Base-by-base conservation (phyloP, 2,888 invertebrate genomes). In the Drosophila borealis region DNA sequence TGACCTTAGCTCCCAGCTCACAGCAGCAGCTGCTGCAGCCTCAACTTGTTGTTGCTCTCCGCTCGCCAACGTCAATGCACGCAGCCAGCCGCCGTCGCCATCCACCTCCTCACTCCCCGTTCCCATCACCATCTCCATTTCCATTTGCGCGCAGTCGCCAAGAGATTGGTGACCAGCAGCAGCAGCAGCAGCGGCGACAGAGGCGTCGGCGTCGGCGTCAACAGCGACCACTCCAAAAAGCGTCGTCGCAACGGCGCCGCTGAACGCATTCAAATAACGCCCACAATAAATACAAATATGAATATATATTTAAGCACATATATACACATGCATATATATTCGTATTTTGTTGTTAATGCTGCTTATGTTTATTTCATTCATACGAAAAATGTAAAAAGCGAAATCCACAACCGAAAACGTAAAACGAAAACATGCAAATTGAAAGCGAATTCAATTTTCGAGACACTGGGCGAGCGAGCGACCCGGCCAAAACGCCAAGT, bases 31-130 rank as follows among this genome's bases (percentile, higher is more conserved):
- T 51, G 71, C 49, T 36, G 54, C 55, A 61, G 62, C 39, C 50
- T 55, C 29, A 51, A 55, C 42, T 45, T 57, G 65, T 37, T 56
- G 48, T 49, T 60, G 61, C 34, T 55, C 61, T 50, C 61, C 51
- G 60, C 63, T 85, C 70, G 74, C 81, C 83, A 81, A 81, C 86
- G 87, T 84, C 83, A 84, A 84, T 79, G 83, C 66, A 84, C 86
- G 81, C 77, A 29, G 78, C 42, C 64, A 59, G 66, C 76, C 61
- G 63, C 57, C 57, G 45, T 41, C 68, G 21, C 13, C 21, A 10
- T 10, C 17, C 14, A 2, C 46, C 21, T n/a, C 25, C 1, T 9
- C 41, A 17, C 17, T 17, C 17, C 17, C 17, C 17, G 17, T 17
- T 17, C 21, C 11, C 21, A 19, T 4, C 21, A 6, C 48, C 50